Evolutionary conservation across 2,797 vertebrate species (phyloP).

Genomic region (Benthosema pterotum): DNA sequence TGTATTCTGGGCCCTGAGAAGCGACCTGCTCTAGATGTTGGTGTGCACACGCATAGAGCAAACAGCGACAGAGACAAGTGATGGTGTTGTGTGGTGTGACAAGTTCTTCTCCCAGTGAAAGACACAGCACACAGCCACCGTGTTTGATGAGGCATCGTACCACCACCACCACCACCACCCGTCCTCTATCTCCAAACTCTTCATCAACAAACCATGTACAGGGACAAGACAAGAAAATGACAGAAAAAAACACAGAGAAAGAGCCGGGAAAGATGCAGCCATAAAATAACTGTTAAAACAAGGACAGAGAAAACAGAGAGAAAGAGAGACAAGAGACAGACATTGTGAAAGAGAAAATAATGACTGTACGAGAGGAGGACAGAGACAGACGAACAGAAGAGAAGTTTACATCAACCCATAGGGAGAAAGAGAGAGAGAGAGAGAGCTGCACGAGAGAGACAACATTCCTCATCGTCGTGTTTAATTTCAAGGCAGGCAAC

Average conservation of each 20-base stretch:
- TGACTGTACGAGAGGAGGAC: conserved; percentile 23
- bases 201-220: conserved; percentile 38
- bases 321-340: conserved; percentile 10
- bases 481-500: conserved; percentile 6
- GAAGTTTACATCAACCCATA: conserved; percentile 12
- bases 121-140: conserved; percentile 25
- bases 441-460: conserved; percentile 1
- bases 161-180: conserved; percentile 19
- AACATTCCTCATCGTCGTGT: not conserved
- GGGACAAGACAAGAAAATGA: conserved; percentile 39
- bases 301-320: conserved; percentile 6
- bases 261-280: too few species aligned
- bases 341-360: conserved; percentile 9
- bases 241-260: conserved; percentile 26
- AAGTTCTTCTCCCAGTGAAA: conserved; percentile 28
- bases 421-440: conserved; percentile 17
- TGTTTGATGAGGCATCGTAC: conserved; percentile 17
- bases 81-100: conserved; percentile 20
- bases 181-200: conserved; percentile 46
- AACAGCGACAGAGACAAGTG: too few species aligned
- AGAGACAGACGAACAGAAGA: conserved; percentile 36
- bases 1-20: not conserved
- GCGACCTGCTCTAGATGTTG: too few species aligned
- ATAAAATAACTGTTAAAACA: too few species aligned
- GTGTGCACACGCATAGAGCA: too few species aligned